Base-by-base conservation (phyloP, 2,113 vertebrate genomes). In the Bufo gargarizans region DNA sequence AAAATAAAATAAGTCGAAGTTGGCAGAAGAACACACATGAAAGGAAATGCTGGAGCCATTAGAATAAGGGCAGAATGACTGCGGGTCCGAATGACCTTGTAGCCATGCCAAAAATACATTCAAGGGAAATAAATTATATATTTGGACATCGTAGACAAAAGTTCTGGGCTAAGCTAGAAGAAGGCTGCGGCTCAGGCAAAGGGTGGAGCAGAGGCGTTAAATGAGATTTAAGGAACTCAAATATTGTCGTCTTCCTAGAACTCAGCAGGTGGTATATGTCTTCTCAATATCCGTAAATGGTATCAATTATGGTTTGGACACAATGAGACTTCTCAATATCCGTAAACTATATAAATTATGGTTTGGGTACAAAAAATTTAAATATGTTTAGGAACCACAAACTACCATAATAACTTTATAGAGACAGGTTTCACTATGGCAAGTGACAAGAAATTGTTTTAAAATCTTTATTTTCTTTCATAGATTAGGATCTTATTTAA, bases 21-120 rank as follows among this genome's bases (percentile, higher is more conserved):
- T 88, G 86, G 86, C 86, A 88, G 78, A 14, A 83, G 80, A 88
- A 88, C 67, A 74, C 56, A 88, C 65, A 82, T 56, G 11, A 88
- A 71, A 88, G 49, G 20, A 82, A 82, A 82, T 59, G 1, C 69
- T 82, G 78, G 79, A 88, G 79, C 56, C 55, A 82, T 74, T 47
- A 88, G 56, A 69, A 55, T 50, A 61, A 88, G 79, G 79, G 79
- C 86, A 88, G 79, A 69, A 50, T 76, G 69, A 82, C 79, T 88
- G 67, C 47, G 53, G 69, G 79, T 76, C 79, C 69, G 19, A 88
- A 88, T 82, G 86, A 88, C 86, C 79, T 33, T 82, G 79, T 74
- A 53, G 17, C 10, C 43, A 19, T 17, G 79, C 86, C 86, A 88
- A 76, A 47, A 82, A 17, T 72, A n/a, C n/a, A 72, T 71, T 82